phyloP scores from a whole-genome alignment of 2,797 vertebrate genomes.

The Dendrocincla tyrannina region DNA sequence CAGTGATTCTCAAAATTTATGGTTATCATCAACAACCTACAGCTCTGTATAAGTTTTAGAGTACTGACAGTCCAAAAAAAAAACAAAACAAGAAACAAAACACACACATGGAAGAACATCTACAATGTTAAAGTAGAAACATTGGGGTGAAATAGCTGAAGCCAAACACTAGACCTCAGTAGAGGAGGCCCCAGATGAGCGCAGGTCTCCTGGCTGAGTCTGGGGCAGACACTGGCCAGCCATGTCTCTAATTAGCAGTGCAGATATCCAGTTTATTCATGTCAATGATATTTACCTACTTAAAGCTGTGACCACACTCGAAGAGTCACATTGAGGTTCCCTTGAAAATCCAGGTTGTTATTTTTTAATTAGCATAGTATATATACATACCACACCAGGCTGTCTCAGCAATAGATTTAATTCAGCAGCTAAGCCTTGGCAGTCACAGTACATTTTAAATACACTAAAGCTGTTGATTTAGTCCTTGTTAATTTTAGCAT shows the following conservation, averaged over 20 bases:
- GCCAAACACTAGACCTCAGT: neutral
- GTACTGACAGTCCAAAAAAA: neutral
- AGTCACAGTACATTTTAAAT: neutral
- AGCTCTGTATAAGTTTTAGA: neutral
- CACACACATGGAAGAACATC: neutral
- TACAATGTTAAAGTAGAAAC: neutral
- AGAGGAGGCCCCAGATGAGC: neutral
- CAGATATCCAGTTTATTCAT: neutral
- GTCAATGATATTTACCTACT: neutral
- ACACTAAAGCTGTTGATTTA: slow-evolving; percentile 17
- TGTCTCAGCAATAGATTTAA: slow-evolving; percentile 8
- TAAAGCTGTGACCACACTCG: neutral
- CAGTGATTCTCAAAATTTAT: neutral
- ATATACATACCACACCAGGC: neutral
- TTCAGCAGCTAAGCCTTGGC: neutral
- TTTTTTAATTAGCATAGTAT: slow-evolving; percentile 44
- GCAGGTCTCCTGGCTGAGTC: neutral
- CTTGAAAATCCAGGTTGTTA: slow-evolving; percentile 34
- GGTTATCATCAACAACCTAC: neutral
- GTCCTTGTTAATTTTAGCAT: neutral
- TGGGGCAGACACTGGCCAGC: neutral
- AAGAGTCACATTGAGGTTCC: slow-evolving; percentile 20
- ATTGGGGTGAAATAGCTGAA: neutral
- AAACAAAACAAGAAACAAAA: too few relatives aligned
- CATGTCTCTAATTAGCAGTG: neutral